Base-by-base conservation (phyloP, 2,888 invertebrate genomes). In the Epirrhoe alternata region DNA sequence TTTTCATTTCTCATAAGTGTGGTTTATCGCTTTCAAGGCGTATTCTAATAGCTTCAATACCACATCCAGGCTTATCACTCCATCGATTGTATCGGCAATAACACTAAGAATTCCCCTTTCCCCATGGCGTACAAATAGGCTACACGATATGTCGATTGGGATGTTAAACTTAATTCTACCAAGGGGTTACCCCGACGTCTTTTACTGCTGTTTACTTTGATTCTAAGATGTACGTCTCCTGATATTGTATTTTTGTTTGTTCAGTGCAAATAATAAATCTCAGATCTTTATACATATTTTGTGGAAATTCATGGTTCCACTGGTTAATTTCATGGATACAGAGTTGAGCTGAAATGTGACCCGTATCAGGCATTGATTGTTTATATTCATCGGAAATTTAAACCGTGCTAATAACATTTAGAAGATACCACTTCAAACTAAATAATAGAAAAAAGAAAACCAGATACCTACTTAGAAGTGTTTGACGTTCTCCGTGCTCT, bases 121-220 rank as follows among this genome's bases (percentile, higher is more conserved):
- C 83, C 83, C 74, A 74, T 75, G 79, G 80, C 80, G 81, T 75
- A 85, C 87, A 89, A 87, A 89, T 86, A 89, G 84, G 78, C 86
- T 83, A 86, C 84, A 81, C 87, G 90, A 92, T 91, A 92, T 87
- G 90, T 90, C 91, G 90, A 92, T 90, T 86, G 89, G 87, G 89
- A 90, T 90, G 92, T 91, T 89, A 89, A 89, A 89, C 88, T 90
- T 91, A 92, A 91, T 91, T 89, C 87, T 80, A 82, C 83, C 76
- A 87, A 89, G 88, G 90, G 91, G 88, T 86, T 84, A 82, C 80
- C 76, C 77, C 77, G 80, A 84, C 87, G 86, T 84, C 86, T 88
- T 87, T 88, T 87, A 87, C 88, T 81, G 87, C 86, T 85, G 83
- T 87, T 86, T 85, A 77, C 88, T 86, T 87, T 90, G 87, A 88